Base-by-base conservation (phyloP, 1,140 invertebrate genomes). In the Diorhabda sublineata region DNA sequence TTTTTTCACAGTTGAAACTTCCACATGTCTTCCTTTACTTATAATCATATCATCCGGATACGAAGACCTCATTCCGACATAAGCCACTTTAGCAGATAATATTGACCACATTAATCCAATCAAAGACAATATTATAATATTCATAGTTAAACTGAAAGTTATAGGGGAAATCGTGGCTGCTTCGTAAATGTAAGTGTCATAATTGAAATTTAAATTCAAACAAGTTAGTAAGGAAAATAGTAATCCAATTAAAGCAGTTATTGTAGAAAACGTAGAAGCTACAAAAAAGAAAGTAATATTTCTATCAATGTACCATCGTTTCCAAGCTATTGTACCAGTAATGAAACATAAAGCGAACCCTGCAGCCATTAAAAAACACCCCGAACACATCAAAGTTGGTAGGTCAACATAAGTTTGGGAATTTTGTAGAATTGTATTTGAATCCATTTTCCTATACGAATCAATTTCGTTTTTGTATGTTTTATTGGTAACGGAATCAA, bases 261-360 rank as follows among this genome's bases (percentile, higher is more conserved):
- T 9, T 0, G 83, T 82, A 2, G 85, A 85, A 44, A 85, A 66
- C 58, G 81, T 72, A 2, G 84, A 84, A 68, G 82, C 81, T 64
- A 85, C 77, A 69, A 89, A 88, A 71, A 89, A 84, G 80, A 85
- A 85, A 0, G 82, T 82, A 67, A 89, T 89, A 73, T 89, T 88
- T 45, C 83, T 81, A 72, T 89, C 87, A 44, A 89, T 84, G 78
- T 89, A 89, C 88, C 88, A 89, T 66, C 82, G 77, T 45, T 85
- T 84, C 73, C 87, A 89, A 4, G 87, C 87, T 52, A 88, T 75
- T 3, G 88, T 79, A 2, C 86, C 86, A 0, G 85, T 81, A 6
- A 85, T 70, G 3, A 85, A 84, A 2, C 86, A 83, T 0, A 83
- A 79, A 59, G 87, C 72, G 26, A 84, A 85, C 42, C 85, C 84